Evolutionary conservation across 2,797 vertebrate species (phyloP).

Genomic region (Sternotherus odoratus): DNA sequence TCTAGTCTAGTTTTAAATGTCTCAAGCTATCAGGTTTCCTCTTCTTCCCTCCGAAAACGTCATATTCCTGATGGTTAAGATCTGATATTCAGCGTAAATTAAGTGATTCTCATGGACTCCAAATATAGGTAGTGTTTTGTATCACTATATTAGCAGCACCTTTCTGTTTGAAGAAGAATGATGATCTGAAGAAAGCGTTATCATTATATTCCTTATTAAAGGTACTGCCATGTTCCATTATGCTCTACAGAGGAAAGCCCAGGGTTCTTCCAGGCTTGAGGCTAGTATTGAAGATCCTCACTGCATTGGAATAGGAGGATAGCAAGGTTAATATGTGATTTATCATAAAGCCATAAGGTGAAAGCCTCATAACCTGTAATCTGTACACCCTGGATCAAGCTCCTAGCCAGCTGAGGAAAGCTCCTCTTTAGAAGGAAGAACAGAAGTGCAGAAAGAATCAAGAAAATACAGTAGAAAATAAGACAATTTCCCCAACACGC

Average conservation of each 20-base stretch:
- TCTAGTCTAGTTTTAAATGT: background rate
- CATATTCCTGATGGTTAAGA: background rate
- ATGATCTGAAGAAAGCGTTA: background rate
- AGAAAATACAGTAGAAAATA: background rate
- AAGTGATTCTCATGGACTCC: background rate
- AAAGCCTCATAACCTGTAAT: accelerated
- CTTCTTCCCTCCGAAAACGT: background rate
- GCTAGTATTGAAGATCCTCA: background rate
- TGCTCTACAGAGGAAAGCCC: accelerated
- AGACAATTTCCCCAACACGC: background rate
- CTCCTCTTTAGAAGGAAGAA: background rate
- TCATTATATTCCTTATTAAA: background rate
- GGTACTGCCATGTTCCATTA: background rate
- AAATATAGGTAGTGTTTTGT: background rate
- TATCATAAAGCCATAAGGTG: background rate
- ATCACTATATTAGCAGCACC: background rate
- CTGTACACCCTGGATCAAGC: background rate
- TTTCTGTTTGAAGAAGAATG: background rate
- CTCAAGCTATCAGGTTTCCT: background rate
- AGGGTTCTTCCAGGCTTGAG: accelerated
- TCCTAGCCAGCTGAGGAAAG: background rate
- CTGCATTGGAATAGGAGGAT: background rate
- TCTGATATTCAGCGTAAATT: background rate
- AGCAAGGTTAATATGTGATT: background rate
- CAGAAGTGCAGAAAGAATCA: background rate